Percentiles rank a stretch among this genome's conserved stretches.
phyloP scores from a whole-genome alignment of 92 coral and sea anemone species.

The Porites evermanni region DNA sequence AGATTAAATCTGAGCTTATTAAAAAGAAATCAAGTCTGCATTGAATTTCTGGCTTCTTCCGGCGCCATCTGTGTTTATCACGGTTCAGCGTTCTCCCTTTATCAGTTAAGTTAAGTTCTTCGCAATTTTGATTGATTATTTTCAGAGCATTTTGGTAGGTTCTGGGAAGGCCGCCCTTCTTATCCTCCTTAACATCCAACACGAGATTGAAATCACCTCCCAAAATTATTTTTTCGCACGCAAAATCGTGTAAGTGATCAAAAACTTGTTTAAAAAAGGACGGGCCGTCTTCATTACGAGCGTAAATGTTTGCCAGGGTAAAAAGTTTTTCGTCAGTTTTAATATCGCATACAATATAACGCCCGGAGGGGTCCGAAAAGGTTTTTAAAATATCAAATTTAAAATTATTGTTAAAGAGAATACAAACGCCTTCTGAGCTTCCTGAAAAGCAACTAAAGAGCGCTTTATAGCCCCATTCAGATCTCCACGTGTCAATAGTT shows the following conservation, averaged over 20 bases:
- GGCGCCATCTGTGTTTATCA: no score
- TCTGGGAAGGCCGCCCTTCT: no score
- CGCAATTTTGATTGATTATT: no score
- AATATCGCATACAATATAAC: background rate
- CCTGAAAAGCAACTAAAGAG: background rate
- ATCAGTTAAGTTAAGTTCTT: no score
- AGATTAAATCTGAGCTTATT: no score
- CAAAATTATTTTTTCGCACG: background rate
- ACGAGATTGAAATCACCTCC: slow-evolving; percentile 7
- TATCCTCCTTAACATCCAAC: background rate
- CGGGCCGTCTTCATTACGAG: background rate
- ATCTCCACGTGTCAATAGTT: background rate
- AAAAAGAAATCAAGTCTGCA: no score
- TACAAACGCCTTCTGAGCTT: slow-evolving; percentile 1
- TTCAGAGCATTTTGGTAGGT: no score
- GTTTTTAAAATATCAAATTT: background rate
- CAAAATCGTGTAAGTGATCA: background rate
- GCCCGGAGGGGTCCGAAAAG: background rate
- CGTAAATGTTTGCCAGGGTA: background rate
- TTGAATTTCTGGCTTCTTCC: no score
- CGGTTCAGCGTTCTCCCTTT: no score
- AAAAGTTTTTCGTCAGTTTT: background rate
- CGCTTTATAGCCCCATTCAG: slow-evolving; percentile 16
- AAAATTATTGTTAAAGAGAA: slow-evolving; percentile 10
- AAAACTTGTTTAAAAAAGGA: background rate